Percentiles rank a stretch among this genome's conserved stretches.
Conservation (phyloP, 2,797 vertebrate species). For the Loriculus beryllinus region DNA sequence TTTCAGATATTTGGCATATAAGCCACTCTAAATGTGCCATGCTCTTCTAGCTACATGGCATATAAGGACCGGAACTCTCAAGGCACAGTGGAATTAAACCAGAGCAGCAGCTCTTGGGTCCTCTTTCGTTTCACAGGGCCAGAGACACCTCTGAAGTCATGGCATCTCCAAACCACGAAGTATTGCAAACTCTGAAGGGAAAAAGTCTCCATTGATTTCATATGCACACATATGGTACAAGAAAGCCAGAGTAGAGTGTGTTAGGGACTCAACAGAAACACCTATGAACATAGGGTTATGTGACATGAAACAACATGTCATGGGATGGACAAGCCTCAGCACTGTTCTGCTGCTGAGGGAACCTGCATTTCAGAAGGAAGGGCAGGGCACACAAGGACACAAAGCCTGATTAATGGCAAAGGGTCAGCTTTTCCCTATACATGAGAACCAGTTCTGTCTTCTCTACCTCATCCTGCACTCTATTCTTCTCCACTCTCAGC, state of each 20-base stretch:
- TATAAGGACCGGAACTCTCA: not conserved
- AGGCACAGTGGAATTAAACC: not conserved
- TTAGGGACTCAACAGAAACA: not conserved
- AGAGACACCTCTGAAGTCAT: not conserved
- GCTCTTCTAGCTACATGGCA: not conserved
- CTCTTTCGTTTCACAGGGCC: not conserved
- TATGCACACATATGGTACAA: rapidly evolving
- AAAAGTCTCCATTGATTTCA: not conserved
- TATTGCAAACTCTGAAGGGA: not conserved
- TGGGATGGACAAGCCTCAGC: not conserved
- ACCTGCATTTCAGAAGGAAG: not conserved
- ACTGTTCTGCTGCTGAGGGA: not conserved
- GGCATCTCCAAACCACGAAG: not conserved
- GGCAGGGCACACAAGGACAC: not conserved
- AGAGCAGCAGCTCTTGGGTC: not conserved
- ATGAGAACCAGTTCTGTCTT: not conserved
- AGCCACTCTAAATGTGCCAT: not conserved
- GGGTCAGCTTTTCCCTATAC: not conserved
- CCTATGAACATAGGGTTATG: rapidly evolving
- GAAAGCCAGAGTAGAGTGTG: not conserved
- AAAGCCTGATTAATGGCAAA: not conserved
- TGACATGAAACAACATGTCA: not conserved
- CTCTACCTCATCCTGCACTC: not conserved
- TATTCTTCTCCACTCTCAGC: too few relatives aligned
- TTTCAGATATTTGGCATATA: not conserved